Conservation (phyloP, 2,888 invertebrate species). For the Pocota personata region DNA sequence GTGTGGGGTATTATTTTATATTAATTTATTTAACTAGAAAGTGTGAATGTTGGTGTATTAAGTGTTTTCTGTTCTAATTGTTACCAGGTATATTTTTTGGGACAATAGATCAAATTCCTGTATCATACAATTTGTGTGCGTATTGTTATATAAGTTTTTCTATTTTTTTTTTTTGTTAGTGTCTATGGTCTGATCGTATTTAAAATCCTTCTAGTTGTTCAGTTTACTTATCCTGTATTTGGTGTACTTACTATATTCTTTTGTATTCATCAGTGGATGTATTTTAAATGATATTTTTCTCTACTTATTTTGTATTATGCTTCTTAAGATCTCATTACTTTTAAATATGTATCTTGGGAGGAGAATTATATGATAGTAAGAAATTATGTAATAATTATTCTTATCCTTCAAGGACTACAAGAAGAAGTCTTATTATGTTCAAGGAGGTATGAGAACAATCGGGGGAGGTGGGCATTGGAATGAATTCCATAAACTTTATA, state of each 20-base stretch:
- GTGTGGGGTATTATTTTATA: slow-evolving; percentile 12
- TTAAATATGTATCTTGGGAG: neutral
- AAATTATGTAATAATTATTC: neutral
- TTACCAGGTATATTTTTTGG: neutral
- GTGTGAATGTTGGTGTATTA: slow-evolving; percentile 58
- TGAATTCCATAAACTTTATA: slow-evolving; percentile 3
- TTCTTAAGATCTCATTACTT: neutral
- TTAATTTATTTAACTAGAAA: neutral
- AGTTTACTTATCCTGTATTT: neutral
- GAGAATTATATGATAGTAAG: neutral
- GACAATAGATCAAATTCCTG: neutral
- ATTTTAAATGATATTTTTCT: neutral
- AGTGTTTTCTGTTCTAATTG: slow-evolving; percentile 34
- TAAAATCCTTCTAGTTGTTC: neutral
- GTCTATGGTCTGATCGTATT: neutral
- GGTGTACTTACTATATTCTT: neutral
- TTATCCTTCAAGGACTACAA: neutral
- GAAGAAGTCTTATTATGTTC: neutral
- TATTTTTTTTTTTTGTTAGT: no score
- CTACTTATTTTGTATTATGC: neutral
- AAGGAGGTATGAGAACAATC: neutral
- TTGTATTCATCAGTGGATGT: neutral
- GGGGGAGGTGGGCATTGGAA: neutral
- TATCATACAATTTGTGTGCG: slow-evolving; percentile 18
- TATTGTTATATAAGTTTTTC: neutral